A percentile compares a stretch with the other conserved stretches of the same genome.
phyloP scores from a whole-genome alignment of 2,797 vertebrate species.

The Clarias fuscus region DNA sequence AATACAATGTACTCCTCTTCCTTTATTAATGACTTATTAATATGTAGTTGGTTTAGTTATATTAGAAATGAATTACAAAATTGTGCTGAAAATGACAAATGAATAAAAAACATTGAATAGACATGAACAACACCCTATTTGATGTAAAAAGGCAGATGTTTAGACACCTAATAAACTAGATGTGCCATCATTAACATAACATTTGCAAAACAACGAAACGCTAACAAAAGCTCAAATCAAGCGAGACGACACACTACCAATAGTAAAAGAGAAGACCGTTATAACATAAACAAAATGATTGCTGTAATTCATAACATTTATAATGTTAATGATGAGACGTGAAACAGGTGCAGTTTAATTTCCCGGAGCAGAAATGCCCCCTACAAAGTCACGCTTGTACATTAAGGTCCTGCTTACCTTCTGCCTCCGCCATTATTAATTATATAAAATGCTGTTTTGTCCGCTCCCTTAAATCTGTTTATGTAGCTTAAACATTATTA shows the following conservation, averaged over 20 bases:
- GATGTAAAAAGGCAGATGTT: too few species aligned
- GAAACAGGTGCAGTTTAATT: background rate
- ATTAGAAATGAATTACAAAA: background rate
- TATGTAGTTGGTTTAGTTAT: background rate
- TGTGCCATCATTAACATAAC: background rate
- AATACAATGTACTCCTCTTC: background rate
- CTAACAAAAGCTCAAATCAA: too few species aligned
- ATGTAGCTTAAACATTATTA: background rate
- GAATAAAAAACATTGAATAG: background rate
- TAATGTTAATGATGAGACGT: background rate
- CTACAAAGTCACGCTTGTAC: background rate
- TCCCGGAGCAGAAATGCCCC: background rate
- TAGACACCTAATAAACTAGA: background rate
- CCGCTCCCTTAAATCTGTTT: background rate
- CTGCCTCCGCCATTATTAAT: slow-evolving; percentile 51
- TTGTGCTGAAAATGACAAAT: background rate
- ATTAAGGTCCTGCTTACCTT: slow-evolving; percentile 43
- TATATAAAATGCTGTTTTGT: background rate
- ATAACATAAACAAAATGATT: too few species aligned
- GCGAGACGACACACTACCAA: too few species aligned
- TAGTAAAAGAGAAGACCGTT: too few species aligned
- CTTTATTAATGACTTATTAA: background rate
- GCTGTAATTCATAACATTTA: too few species aligned
- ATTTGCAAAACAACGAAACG: too few species aligned
- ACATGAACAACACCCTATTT: background rate